Evolutionary conservation across 1,140 invertebrate species (phyloP), one percentile per base, ranked within the genome.

Genomic region (Himalopsyche phryganea): DNA sequence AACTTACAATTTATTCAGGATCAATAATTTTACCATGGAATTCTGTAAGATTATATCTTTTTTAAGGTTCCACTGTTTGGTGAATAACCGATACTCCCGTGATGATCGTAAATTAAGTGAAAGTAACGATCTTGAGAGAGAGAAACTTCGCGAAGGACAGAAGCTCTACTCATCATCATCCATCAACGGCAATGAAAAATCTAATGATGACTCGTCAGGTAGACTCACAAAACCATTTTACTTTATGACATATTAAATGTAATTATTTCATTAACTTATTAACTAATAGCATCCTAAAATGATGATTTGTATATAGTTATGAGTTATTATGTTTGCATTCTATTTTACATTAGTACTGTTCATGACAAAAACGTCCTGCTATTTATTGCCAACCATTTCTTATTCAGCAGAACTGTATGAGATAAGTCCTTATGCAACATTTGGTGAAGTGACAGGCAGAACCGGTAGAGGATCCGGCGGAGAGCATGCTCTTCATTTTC

Each of bases 401-500:
- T n/a, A 18, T 40, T 3, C 61, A 73, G 62, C 73, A 77, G 85
- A 86, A 71, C 77, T 85, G 71, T 88, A 88, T 69, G 86, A 88
- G 71, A 88, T 89, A 50, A 87, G 85, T 68, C 86, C 87, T 1
- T 89, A 89, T 71, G 87, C 86, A 15, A 89, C 86, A 44, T 89
- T 88, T 72, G 87, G 84, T 62, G 79, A 47, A 35, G 85, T 89
- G 5, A 84, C 87, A 49, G 79, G 54, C 7, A 44, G 81, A 80
- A 18, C 73, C 76, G 45, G 75, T 77, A 79, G 76, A 13, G 80
- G 79, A 4, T 80, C 81, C 1, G 80, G 85, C 47, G 84, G 84
- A 49, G 84, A 86, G 63, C 86, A 87, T 67, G 86, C 86, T 9
- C 83, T 91, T 79, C 88, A 90, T 70, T 89, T 90, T 67, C 87